A percentile compares a stretch with the other conserved stretches of the same genome.
Evolutionary conservation across 2,888 invertebrate species (phyloP).

Genomic region (Tinea trinotella): DNA sequence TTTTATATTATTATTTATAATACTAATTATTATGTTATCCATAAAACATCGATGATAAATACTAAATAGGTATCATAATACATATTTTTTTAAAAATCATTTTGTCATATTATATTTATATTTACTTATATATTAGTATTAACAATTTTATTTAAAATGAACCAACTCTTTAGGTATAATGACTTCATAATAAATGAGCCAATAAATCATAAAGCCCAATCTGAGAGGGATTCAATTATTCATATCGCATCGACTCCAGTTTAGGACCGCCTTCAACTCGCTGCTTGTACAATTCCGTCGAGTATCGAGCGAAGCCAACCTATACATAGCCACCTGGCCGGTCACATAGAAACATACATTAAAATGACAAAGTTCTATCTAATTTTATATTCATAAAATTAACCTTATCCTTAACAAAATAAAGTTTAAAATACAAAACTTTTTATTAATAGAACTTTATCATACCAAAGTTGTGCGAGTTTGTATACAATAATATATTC

Average conservation of each 20-base stretch:
- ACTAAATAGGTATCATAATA: too few relatives aligned
- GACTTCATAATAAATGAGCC: too few relatives aligned
- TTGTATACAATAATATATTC: slow-evolving; percentile 72
- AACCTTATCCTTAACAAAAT: slow-evolving; percentile 45
- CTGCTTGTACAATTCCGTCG: not conserved
- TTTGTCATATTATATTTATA: too few relatives aligned
- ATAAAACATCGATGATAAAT: too few relatives aligned
- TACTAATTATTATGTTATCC: too few relatives aligned
- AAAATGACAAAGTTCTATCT: not conserved
- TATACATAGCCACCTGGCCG: slow-evolving; percentile 71
- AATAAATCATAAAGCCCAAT: too few relatives aligned
- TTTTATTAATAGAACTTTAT: not conserved
- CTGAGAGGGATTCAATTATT: not conserved
- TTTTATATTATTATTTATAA: too few relatives aligned
- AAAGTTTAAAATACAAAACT: not conserved
- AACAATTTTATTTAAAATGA: too few relatives aligned
- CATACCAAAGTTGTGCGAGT: slow-evolving; percentile 22
- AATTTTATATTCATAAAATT: slow-evolving; percentile 30
- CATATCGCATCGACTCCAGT: not conserved
- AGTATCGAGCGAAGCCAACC: slow-evolving; percentile 33
- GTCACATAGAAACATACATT: slow-evolving; percentile 48
- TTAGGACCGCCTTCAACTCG: slow-evolving; percentile 5
- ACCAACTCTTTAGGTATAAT: too few relatives aligned
- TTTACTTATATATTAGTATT: too few relatives aligned
- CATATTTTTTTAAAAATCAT: too few relatives aligned